phyloP scores from a whole-genome alignment of 2,888 invertebrate genomes.

The Hypselothyrea guttata region DNA sequence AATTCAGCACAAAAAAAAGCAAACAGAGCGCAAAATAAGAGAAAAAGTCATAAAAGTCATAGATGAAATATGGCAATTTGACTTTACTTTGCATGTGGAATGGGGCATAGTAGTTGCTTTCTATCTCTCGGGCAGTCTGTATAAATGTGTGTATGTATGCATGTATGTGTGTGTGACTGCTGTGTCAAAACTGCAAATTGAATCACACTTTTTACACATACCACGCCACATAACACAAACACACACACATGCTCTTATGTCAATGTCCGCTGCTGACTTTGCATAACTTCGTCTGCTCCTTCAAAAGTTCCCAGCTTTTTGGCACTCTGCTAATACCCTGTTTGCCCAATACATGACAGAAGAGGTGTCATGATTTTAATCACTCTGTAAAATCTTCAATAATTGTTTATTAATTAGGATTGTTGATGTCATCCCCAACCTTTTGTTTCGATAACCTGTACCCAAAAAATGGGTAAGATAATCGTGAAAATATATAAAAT shows the following conservation, averaged over 20 bases:
- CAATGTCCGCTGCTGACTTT: constrained; percentile 75
- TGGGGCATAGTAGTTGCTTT: neutral
- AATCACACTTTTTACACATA: constrained; percentile 53
- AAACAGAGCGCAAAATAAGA: constrained; percentile 10
- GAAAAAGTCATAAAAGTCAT: constrained; percentile 68
- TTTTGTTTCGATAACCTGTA: too few relatives aligned
- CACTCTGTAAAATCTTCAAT: too few relatives aligned
- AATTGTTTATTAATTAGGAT: too few relatives aligned
- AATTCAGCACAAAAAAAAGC: constrained; percentile 34
- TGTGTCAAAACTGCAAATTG: constrained; percentile 70
- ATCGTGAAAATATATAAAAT: too few relatives aligned
- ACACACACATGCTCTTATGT: constrained; percentile 52
- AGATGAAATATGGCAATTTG: constrained; percentile 73
- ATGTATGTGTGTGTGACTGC: constrained; percentile 33
- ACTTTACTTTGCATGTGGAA: constrained; percentile 35
- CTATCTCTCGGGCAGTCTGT: neutral
- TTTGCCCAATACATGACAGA: neutral
- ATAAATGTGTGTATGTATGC: constrained; percentile 5
- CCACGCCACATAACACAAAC: constrained; percentile 23
- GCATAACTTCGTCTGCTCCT: constrained; percentile 67
- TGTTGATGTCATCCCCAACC: too few relatives aligned
- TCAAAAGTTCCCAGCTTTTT: constrained; percentile 60
- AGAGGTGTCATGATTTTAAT: too few relatives aligned
- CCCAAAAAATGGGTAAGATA: too few relatives aligned
- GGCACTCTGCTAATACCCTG: constrained; percentile 51